Percentiles rank a stretch among this genome's conserved stretches.
Conservation (phyloP, 1,140 invertebrate genomes). For the Bombus superbus region DNA sequence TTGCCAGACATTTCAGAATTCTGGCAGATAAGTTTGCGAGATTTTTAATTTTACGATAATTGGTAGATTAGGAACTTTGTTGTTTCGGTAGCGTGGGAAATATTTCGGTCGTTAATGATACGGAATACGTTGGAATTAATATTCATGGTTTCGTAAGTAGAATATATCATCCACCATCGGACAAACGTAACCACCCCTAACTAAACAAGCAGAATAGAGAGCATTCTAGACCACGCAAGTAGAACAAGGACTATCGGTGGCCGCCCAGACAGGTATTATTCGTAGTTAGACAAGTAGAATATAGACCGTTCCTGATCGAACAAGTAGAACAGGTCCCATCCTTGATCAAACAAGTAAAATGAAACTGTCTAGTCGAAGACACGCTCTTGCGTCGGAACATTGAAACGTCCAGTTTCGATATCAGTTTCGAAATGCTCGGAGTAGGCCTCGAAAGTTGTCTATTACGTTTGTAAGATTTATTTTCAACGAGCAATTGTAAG, state of each 20-base stretch:
- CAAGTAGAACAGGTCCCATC: not conserved
- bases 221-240: not conserved
- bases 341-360: not conserved
- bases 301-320: not conserved
- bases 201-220: not conserved
- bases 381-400: not conserved
- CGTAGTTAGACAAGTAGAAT: constrained; percentile 4
- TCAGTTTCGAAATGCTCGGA: not conserved
- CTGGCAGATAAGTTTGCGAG: not conserved
- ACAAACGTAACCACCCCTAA: not conserved
- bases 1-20: not conserved
- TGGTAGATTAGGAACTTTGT: not conserved
- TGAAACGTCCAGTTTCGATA: not conserved
- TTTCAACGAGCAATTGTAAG: not conserved
- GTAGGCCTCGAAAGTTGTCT: no score
- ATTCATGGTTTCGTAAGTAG: not conserved
- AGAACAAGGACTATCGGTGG: not conserved
- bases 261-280: not conserved
- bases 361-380: not conserved
- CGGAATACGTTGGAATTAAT: not conserved
- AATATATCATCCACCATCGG: not conserved
- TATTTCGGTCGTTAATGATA: no score
- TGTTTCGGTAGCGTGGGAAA: not conserved
- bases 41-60: not conserved
- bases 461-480: not conserved